These are phyloP conservation scores for Nannoperca australis DNA, from an alignment of 2,797 vertebrate genomes.

Conservation along the genomic window DNA sequence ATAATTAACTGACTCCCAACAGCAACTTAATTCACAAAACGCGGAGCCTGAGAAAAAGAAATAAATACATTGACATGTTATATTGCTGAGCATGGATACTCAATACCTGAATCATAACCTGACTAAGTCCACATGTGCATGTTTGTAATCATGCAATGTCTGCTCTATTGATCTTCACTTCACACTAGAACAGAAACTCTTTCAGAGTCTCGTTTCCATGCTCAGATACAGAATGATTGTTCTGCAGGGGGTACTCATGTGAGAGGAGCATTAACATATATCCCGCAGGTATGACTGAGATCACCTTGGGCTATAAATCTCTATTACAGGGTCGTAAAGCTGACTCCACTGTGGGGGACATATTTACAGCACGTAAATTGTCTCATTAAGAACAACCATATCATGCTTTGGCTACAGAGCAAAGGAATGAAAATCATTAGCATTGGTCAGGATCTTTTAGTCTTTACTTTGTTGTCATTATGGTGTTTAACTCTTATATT, in stretches of 20 bases:
- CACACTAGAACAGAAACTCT: conserved; percentile 42
- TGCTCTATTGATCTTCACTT: background rate
- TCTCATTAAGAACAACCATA: conserved; percentile 38
- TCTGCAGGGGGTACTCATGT: conserved; percentile 60
- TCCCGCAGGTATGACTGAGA: conserved; percentile 61
- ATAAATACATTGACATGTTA: background rate
- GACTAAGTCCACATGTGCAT: background rate
- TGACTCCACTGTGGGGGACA: conserved; percentile 29
- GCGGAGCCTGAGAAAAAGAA: background rate
- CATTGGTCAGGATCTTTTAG: background rate
- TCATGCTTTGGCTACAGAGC: conserved; percentile 17
- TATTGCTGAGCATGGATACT: background rate
- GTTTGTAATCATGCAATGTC: background rate
- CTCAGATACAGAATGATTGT: conserved; percentile 44
- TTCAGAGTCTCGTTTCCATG: conserved; percentile 24
- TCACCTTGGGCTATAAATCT: conserved; percentile 49
- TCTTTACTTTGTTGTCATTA: conserved; percentile 21
- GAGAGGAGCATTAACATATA: conserved; percentile 65
- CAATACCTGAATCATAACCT: conserved; percentile 1
- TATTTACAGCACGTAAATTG: conserved; percentile 43
- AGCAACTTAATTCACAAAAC: background rate
- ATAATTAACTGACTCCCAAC: background rate
- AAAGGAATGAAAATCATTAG: conserved; percentile 32
- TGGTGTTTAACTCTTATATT: background rate
- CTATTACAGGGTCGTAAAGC: conserved; percentile 49